phyloP scores from a whole-genome alignment of 2,113 vertebrate genomes.

The Anguilla japonica region DNA sequence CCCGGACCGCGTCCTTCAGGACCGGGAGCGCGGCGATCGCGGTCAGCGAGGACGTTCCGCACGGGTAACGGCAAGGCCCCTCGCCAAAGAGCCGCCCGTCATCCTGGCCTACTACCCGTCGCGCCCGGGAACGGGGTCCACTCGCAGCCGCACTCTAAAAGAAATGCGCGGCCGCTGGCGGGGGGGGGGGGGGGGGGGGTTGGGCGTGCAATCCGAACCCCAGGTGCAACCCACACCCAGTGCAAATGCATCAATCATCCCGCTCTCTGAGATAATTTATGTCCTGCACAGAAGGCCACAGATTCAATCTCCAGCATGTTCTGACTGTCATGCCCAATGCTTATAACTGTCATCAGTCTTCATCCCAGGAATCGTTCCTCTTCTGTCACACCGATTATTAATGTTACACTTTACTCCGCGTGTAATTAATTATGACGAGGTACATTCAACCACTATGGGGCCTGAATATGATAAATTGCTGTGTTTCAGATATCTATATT shows the following conservation, averaged over 20 bases:
- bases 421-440: conserved; percentile 95
- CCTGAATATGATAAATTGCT: conserved; percentile 88
- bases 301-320: conserved; percentile 87
- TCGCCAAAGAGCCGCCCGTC: too few species aligned
- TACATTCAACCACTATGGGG: conserved; percentile 79
- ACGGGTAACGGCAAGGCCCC: too few species aligned
- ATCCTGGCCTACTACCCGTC: too few species aligned
- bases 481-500: conserved; percentile 25
- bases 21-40: too few species aligned
- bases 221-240: conserved; percentile 73
- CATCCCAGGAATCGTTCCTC: conserved; percentile 79
- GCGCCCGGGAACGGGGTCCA: too few species aligned
- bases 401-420: conserved; percentile 86
- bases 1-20: too few species aligned
- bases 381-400: conserved; percentile 82
- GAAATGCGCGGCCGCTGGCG: conserved; percentile 64
- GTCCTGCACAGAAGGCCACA: conserved; percentile 87
- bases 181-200: conserved; percentile 52
- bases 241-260: conserved; percentile 95
- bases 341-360: conserved; percentile 90
- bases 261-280: conserved; percentile 93
- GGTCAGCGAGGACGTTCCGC: too few species aligned
- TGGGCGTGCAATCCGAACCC: conserved; percentile 70
- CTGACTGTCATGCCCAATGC: conserved; percentile 80
- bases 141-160: too few species aligned